Percentiles rank a stretch among this genome's conserved stretches.
Conservation (phyloP, 2,888 invertebrate genomes). For the Zygogramma bicolorata region DNA sequence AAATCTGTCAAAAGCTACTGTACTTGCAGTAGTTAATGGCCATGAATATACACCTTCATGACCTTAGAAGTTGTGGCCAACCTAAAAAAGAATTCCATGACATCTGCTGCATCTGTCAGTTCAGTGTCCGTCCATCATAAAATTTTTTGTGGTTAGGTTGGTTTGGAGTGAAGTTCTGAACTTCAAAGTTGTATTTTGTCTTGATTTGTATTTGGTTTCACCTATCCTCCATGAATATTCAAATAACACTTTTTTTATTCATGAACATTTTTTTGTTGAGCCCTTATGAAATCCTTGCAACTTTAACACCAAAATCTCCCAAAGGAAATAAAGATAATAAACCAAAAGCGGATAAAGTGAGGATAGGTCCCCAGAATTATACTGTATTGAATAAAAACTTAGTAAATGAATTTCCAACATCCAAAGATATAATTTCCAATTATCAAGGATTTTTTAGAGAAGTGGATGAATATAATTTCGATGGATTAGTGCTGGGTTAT, state of each 20-base stretch:
- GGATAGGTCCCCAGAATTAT: conserved; percentile 58
- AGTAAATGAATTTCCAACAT: conserved; percentile 75
- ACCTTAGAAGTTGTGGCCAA: no score
- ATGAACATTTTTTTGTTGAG: not conserved
- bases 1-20: no score
- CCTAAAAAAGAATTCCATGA: no score
- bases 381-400: conserved; percentile 78
- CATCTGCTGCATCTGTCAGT: no score
- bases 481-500: conserved; percentile 86
- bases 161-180: no score
- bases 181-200: not conserved
- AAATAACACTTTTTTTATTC: not conserved
- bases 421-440: conserved; percentile 82
- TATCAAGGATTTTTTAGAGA: conserved; percentile 82
- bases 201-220: not conserved
- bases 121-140: no score
- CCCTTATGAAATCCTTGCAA: conserved; percentile 38
- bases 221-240: not conserved
- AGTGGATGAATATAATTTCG: conserved; percentile 75
- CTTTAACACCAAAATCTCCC: conserved; percentile 59
- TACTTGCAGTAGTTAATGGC: no score
- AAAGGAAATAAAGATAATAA: conserved; percentile 52
- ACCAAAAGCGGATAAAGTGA: conserved; percentile 41
- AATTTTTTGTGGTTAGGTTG: no score
- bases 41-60: no score